These are phyloP conservation scores for Xenopus borealis DNA, from an alignment of 2,113 vertebrate species.

Conservation along the genomic window DNA sequence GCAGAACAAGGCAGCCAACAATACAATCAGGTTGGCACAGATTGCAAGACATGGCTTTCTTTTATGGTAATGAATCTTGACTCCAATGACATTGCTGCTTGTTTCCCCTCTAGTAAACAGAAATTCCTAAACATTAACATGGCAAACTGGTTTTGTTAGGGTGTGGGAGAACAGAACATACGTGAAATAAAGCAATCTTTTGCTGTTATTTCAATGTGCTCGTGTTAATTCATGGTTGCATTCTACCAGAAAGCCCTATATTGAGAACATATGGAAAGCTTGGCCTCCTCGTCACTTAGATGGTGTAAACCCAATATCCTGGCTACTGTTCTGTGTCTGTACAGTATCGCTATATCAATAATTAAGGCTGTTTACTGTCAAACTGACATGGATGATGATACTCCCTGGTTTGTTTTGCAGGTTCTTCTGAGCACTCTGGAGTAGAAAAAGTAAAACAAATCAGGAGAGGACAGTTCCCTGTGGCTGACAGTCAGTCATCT, in stretches of 20 bases:
- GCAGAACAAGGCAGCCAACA: background rate
- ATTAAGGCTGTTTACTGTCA: conserved; percentile 77
- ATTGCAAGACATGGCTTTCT: background rate
- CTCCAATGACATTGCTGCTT: conserved; percentile 36
- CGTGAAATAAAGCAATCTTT: conserved; percentile 35
- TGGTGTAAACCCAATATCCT: conserved; percentile 49
- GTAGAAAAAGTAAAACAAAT: background rate
- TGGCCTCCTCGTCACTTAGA: conserved; percentile 53
- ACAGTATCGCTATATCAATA: conserved; percentile 66
- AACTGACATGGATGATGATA: conserved; percentile 70
- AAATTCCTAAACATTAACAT: background rate
- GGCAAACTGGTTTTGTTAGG: conserved; percentile 10
- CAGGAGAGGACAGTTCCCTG: conserved; percentile 61
- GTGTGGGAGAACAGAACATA: conserved; percentile 17
- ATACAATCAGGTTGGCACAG: conserved; percentile 25
- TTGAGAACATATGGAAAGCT: conserved; percentile 42
- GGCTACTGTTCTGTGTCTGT: conserved; percentile 71
- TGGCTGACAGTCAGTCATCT: conserved; percentile 51
- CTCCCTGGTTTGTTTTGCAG: conserved; percentile 68
- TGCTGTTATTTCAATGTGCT: conserved; percentile 13
- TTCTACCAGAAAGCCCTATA: conserved; percentile 15
- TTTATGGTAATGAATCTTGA: conserved; percentile 17
- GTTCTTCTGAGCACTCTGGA: conserved; percentile 35
- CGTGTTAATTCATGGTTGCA: conserved; percentile 24
- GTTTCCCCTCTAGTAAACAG: conserved; percentile 14